Conservation (phyloP, 1,140 invertebrate genomes). For the Drosophila takahashii region DNA sequence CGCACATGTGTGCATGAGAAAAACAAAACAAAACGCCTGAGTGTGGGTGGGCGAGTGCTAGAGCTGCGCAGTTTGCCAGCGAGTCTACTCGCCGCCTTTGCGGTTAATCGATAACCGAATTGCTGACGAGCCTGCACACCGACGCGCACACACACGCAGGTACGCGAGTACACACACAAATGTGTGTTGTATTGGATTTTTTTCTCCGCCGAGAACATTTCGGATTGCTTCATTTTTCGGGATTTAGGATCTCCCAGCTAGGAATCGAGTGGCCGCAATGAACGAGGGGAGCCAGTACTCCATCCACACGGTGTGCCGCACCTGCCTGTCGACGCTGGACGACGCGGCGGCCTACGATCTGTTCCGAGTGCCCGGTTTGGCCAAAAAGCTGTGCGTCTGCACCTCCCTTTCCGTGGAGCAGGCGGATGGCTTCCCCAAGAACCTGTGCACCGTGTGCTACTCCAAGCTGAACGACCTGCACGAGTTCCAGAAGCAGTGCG, state of each 20-base stretch:
- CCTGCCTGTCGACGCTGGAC: slow-evolving; percentile 67
- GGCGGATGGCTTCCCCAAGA: slow-evolving; percentile 77
- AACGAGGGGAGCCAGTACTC: slow-evolving; percentile 70
- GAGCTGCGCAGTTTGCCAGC: slow-evolving; percentile 16
- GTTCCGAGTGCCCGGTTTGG: slow-evolving; percentile 72
- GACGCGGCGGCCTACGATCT: slow-evolving; percentile 67
- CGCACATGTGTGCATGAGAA: slow-evolving; percentile 7
- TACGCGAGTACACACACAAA: slow-evolving; percentile 14
- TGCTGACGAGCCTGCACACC: slow-evolving; percentile 8
- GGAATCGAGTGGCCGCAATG: slow-evolving; percentile 45
- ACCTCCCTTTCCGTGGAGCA: slow-evolving; percentile 75
- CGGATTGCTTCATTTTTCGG: slow-evolving; percentile 19
- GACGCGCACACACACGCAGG: neutral
- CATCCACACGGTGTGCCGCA: slow-evolving; percentile 78
- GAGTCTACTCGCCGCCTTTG: neutral
- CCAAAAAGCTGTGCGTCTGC: slow-evolving; percentile 77
- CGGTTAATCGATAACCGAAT: slow-evolving; percentile 10
- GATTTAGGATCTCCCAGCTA: slow-evolving; percentile 7
- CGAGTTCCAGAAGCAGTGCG: slow-evolving; percentile 72
- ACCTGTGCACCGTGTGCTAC: slow-evolving; percentile 72
- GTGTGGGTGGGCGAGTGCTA: slow-evolving; percentile 7
- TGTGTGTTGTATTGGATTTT: slow-evolving; percentile 51
- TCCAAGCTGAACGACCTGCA: slow-evolving; percentile 74
- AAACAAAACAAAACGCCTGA: slow-evolving; percentile 20
- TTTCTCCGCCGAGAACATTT: slow-evolving; percentile 36